phyloP scores from a whole-genome alignment of 1,140 invertebrate genomes.

The Colletes gigas region DNA sequence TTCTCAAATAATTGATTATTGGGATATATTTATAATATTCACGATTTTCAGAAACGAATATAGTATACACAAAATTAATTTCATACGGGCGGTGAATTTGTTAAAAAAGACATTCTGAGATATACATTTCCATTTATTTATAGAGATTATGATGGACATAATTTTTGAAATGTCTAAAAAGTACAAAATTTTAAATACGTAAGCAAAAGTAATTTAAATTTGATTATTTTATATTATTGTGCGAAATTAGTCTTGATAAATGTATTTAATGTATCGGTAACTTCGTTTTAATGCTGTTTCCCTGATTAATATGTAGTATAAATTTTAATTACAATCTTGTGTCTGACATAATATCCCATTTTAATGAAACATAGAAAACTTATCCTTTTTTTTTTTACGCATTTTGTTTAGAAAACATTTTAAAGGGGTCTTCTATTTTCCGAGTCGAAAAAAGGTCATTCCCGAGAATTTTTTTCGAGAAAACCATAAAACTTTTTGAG shows the following conservation, averaged over 20 bases:
- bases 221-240: not conserved
- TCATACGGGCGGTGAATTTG: no score
- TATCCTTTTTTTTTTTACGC: not conserved
- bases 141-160: conserved; percentile 25
- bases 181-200: conserved; percentile 54
- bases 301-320: not conserved
- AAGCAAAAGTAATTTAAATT: conserved; percentile 26
- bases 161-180: conserved; percentile 46
- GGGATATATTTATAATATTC: conserved; percentile 51
- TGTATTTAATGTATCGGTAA: not conserved
- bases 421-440: not conserved
- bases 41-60: conserved; percentile 30
- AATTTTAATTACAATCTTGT: conserved; percentile 22
- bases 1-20: conserved; percentile 40
- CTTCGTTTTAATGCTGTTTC: not conserved
- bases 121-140: conserved; percentile 43
- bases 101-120: conserved; percentile 24
- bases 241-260: not conserved
- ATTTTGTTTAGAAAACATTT: not conserved
- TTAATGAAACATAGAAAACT: conserved; percentile 17
- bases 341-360: conserved; percentile 17
- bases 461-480: no score
- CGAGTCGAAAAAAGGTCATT: no score
- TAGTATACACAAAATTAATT: not conserved
- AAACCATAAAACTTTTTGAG: no score